These are phyloP conservation scores for Lithophane leautieri DNA, from an alignment of 2,888 invertebrate genomes.

Conservation along the genomic window DNA sequence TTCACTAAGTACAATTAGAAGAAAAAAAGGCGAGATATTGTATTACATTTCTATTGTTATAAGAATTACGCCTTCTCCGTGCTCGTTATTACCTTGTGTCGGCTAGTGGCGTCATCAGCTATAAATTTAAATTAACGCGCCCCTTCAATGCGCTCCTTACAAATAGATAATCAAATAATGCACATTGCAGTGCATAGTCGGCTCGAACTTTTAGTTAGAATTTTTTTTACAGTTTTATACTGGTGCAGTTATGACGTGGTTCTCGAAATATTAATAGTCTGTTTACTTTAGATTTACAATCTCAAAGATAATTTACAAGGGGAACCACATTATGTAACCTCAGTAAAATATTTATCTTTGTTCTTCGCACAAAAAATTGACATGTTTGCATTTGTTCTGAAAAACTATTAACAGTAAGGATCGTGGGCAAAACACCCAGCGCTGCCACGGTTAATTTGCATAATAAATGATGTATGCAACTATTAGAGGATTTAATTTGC, in stretches of 20 bases:
- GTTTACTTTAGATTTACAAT: not conserved
- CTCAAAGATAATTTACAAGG: not conserved
- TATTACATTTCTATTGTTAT: not conserved
- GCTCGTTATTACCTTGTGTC: not conserved
- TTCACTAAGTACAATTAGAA: not conserved
- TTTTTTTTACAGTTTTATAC: no score
- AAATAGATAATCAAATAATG: not conserved
- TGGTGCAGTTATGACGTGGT: not conserved
- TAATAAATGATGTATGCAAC: not conserved
- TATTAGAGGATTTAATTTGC: not conserved
- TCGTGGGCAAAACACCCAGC: no score
- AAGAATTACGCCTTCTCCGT: not conserved
- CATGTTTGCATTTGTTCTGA: not conserved
- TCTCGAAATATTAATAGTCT: not conserved
- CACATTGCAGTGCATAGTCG: not conserved
- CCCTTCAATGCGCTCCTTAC: not conserved
- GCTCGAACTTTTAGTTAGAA: not conserved
- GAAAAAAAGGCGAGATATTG: not conserved
- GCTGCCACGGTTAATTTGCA: not conserved
- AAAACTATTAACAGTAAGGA: not conserved
- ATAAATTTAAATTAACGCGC: conserved; percentile 7
- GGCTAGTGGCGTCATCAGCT: not conserved
- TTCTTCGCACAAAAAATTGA: not conserved
- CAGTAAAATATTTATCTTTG: not conserved
- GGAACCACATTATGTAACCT: not conserved